Evolutionary conservation across 2,113 vertebrate genomes (phyloP), one percentile per base, ranked within the genome.

Genomic region (Salvelinus alpinus): DNA sequence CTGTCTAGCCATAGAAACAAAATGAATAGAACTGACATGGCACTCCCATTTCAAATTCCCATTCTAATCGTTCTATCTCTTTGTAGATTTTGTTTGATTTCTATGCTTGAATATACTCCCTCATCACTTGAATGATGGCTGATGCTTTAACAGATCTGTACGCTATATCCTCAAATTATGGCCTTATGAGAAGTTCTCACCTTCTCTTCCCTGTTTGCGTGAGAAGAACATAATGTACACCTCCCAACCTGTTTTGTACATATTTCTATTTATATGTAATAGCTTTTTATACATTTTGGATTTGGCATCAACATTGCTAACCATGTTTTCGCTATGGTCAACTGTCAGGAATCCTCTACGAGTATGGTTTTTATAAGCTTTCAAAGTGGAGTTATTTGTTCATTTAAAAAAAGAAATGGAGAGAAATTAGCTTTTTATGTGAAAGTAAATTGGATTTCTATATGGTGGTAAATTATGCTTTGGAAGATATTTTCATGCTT

Each of bases 201-300:
- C 6, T 13, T 62, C 16, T 24, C 59, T 38, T 20, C 31, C 31
- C 31, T 67, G 27, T 31, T 16, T 67, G 8, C 16, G 31, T 44
- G 38, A 44, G 38, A 11, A 59, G 77, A 82, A 6, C 62, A 75
- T 76, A 76, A 22, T n/a, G 75, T 64, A 79, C 72, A 82, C 72
- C 25, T 12, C 84, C 72, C 38, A 44, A 54, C 84, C 80, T 92
- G 78, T 88, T 90, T 86, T 94, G 92, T 94, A 94, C 82, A 94
- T 92, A 94, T 90, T 91, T 86, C 80, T 93, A 88, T 91, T 91
- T 92, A 91, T 92, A 90, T 89, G 81, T 90, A 82, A 84, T 81
- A 86, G 88, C 86, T 86, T 92, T 93, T 93, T 88, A 84, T 84
- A 84, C 76, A 76, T 62, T 83, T 85, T 81, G 74, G 62, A 85